Base-by-base conservation (phyloP, 2,113 vertebrate species). In the Hippolais icterina region DNA sequence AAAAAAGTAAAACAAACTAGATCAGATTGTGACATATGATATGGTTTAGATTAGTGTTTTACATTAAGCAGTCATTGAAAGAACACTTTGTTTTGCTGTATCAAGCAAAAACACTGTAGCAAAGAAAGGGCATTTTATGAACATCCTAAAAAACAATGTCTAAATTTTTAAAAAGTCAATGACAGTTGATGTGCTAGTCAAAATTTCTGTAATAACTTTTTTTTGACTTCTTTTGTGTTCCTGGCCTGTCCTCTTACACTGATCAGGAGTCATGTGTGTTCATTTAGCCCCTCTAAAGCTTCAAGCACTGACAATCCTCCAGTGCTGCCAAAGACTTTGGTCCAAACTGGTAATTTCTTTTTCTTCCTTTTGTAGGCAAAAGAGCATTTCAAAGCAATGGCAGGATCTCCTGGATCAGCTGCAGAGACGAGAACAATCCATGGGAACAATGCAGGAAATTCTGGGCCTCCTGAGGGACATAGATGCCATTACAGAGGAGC, bases 321-420 rank as follows among this genome's bases (percentile, higher is more conserved):
- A 33, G 47, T n/a, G 44, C 21, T 71, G 24, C n/a, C 28, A 23
- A 50, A 68, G n/a, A 3, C 33, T 74, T 74, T 76, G 25, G 35
- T 44, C 41, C 50, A 61, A 80, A 14, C 12, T 35, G 7, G 3
- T 49, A 3, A 72, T 87, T 89, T 61, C 37, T 68, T 41, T 71
- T 27, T 33, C 15, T 14, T 94, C 39, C 49, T 61, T 70, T 70
- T 90, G 19, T 56, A 99, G 98, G 84, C 97, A 98, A 94, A 76
- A 80, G 49, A 98, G 83, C 63, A 98, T 99, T 77, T 97, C 97
- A 14, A 82, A 76, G 27, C 96, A 97, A 63, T 99, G 99, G 99
- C 95, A 96, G 85, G 94, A 90, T 54, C 97, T 99, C 47, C 97
- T 99, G 64, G 97, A 98, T 80, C 97, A 96, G 88, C 96, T 99